Base-by-base conservation (phyloP, 2,888 invertebrate species). In the Camptogramma bilineatum region DNA sequence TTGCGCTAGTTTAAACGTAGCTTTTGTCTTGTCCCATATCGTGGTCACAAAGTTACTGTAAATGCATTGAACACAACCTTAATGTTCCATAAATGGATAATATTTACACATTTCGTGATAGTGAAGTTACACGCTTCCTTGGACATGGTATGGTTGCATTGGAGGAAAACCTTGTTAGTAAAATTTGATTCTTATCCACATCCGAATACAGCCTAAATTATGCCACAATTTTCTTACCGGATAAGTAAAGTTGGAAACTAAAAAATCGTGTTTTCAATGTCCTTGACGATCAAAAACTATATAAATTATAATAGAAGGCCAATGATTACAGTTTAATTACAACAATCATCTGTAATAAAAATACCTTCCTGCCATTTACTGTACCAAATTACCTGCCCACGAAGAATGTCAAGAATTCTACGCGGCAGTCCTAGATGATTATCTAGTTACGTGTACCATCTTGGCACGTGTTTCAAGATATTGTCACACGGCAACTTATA, bases 281-380 rank as follows among this genome's bases (percentile, higher is more conserved):
- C 66, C 66, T 66, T 55, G 54, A 52, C 3, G 1, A 24, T 39
- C 18, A 39, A 56, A 46, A 28, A 44, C 55, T 53, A 48, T 46
- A 57, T 24, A 52, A 51, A 47, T 56, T 7, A 13, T 48, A 52
- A 62, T 31, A 16, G 54, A 55, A 62, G 66, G 54, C 44, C 24
- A 56, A 17, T 52, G 46, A 47, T 55, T 60, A 28, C 61, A 52
- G 3, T 56, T 50, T 53, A 61, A 65, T 53, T 61, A 58, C 42
- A 52, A 53, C 44, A 57, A 62, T 54, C 47, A 47, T 39, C 31
- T 13, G 16, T 58, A 39, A 57, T 61, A 65, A 66, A 66, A 66
- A 62, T 55, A 58, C 54, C 46, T 53, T 39, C 13, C 52, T 50
- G 24, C 51, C 16, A 16, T 13, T 28, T 10, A 1, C 18, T 44